These are phyloP conservation scores for Apis cerana DNA, from an alignment of 1,140 invertebrate genomes.

Conservation along the genomic window DNA sequence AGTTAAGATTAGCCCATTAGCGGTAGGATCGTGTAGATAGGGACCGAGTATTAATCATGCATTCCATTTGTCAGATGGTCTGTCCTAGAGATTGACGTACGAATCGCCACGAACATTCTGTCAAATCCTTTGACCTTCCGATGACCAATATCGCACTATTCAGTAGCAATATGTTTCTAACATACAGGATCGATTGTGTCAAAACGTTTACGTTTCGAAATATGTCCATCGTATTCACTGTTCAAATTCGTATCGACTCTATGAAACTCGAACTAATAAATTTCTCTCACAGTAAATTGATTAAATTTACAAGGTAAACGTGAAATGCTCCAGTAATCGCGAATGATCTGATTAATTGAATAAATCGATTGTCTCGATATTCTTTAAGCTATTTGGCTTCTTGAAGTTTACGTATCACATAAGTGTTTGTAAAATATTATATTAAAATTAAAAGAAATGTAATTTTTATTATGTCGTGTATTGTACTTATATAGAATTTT, in stretches of 20 bases:
- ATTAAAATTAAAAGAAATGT: no score
- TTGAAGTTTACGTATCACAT: no score
- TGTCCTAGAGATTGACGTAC: constrained; percentile 42
- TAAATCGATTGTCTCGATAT: background rate
- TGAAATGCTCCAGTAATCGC: background rate
- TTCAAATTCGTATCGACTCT: background rate
- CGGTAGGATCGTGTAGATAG: background rate
- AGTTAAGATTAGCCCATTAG: constrained; percentile 27
- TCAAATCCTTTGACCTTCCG: constrained; percentile 34
- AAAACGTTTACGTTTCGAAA: constrained; percentile 15
- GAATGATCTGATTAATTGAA: background rate
- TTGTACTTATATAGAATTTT: no score
- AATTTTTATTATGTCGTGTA: no score
- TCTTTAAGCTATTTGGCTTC: background rate
- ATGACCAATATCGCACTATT: constrained; percentile 13
- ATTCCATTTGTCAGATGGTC: constrained; percentile 43
- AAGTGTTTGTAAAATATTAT: no score
- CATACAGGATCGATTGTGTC: background rate
- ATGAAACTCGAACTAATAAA: constrained; percentile 1
- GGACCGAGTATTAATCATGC: constrained; percentile 34
- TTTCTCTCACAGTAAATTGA: background rate
- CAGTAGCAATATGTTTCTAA: constrained; percentile 21
- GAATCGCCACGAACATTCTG: constrained; percentile 40
- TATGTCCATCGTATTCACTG: background rate
- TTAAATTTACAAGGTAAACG: background rate